Percentiles rank a stretch among this genome's conserved stretches.
Conservation (phyloP, 2,113 vertebrate genomes). For the Antidorcas marsupialis region DNA sequence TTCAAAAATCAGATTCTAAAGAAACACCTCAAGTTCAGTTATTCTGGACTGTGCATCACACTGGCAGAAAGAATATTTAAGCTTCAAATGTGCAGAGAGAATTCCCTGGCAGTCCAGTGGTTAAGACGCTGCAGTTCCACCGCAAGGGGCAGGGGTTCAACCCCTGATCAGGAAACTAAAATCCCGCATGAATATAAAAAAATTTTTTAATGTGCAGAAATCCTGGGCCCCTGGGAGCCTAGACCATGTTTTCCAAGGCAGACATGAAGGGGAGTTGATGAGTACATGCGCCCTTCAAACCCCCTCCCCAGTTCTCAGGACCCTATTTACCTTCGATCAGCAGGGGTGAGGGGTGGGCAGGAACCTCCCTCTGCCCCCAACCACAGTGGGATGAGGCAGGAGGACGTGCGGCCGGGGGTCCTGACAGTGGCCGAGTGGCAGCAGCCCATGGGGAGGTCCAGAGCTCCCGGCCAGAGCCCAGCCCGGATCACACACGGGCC, state of each 20-base stretch:
- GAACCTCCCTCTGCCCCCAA: neutral
- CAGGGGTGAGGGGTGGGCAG: neutral
- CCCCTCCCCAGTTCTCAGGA: neutral
- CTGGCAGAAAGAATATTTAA: neutral
- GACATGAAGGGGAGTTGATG: neutral
- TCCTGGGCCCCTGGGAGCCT: neutral
- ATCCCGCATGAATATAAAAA: neutral
- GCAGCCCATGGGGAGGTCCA: constrained; percentile 39
- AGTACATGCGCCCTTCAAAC: neutral
- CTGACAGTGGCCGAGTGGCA: neutral
- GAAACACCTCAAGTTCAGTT: neutral
- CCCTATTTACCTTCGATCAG: constrained; percentile 21
- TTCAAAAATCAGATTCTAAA: neutral
- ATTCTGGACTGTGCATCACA: neutral
- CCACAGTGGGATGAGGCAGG: neutral
- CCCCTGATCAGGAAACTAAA: neutral
- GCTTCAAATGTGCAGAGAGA: neutral
- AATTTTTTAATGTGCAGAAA: neutral
- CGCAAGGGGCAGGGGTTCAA: neutral
- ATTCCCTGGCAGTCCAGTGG: neutral
- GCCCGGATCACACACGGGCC: neutral
- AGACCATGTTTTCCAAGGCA: neutral
- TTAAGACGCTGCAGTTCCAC: neutral
- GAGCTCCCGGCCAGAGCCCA: neutral
- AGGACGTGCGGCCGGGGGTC: neutral